A percentile compares a stretch with the other conserved stretches of the same genome.
Conservation (phyloP, 2,113 vertebrate species). For the Ammodytes dubius region DNA sequence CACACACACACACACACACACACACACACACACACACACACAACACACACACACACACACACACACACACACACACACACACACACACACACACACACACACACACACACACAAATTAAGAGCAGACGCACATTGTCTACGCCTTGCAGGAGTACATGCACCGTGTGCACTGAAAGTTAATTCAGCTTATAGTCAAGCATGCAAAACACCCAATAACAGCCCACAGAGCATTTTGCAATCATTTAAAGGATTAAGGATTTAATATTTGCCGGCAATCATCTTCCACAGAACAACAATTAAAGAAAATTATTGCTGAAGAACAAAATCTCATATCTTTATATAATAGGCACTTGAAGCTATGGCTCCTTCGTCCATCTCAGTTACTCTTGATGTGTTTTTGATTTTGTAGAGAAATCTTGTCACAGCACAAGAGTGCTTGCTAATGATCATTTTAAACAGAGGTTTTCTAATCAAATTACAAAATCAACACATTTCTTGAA, state of each 20-base stretch:
- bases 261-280: neutral
- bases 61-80: constrained; percentile 6
- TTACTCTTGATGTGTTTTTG: neutral
- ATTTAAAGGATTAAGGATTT: neutral
- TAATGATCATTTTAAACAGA: neutral
- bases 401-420: neutral
- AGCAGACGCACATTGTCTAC: neutral
- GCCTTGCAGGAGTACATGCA: neutral
- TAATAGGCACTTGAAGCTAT: neutral
- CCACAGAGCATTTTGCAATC: neutral
- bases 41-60: constrained; percentile 59
- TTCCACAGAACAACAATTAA: neutral
- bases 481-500: neutral
- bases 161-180: neutral
- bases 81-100: neutral
- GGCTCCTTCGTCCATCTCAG: neutral
- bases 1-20: constrained; percentile 55
- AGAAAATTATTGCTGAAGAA: neutral
- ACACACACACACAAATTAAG: neutral
- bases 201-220: neutral
- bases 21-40: constrained; percentile 72
- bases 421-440: neutral
- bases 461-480: neutral
- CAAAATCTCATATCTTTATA: neutral
- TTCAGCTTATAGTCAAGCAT: neutral